phyloP scores from a whole-genome alignment of 2,888 invertebrate genomes.

The Macaria liturata region DNA sequence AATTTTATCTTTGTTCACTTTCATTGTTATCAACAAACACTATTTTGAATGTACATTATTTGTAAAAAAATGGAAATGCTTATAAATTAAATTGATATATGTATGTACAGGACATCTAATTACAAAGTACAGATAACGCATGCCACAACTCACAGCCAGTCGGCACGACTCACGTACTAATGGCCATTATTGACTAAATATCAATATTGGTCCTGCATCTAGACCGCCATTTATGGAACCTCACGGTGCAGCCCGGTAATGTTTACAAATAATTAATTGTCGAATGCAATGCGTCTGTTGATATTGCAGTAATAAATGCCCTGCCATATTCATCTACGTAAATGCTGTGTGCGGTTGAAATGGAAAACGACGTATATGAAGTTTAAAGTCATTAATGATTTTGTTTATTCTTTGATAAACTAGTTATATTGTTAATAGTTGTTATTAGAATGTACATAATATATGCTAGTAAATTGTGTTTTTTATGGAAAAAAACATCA shows the following conservation, averaged over 20 bases:
- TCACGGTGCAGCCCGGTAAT: conserved; percentile 58
- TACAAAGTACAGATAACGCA: not conserved
- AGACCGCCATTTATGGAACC: conserved; percentile 60
- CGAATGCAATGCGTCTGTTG: conserved; percentile 74
- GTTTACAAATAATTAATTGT: conserved; percentile 82
- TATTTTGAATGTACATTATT: too few relatives aligned
- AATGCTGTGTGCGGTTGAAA: conserved; percentile 10
- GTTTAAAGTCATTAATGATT: too few relatives aligned
- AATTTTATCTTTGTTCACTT: too few relatives aligned
- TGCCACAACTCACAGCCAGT: conserved; percentile 16
- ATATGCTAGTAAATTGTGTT: too few relatives aligned
- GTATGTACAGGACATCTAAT: not conserved
- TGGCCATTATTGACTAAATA: conserved; percentile 39
- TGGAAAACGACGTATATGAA: too few relatives aligned
- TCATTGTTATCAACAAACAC: too few relatives aligned
- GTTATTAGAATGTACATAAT: too few relatives aligned
- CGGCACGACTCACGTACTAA: conserved; percentile 30
- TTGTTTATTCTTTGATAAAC: too few relatives aligned
- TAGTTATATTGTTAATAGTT: too few relatives aligned
- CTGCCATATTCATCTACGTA: conserved; percentile 61
- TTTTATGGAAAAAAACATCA: too few relatives aligned
- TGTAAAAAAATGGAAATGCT: too few relatives aligned
- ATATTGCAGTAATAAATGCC: conserved; percentile 77
- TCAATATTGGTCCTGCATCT: conserved; percentile 49
- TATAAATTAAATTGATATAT: too few relatives aligned